Base-by-base conservation (phyloP, 1,140 invertebrate genomes). In the Drosophila tropicalis region DNA sequence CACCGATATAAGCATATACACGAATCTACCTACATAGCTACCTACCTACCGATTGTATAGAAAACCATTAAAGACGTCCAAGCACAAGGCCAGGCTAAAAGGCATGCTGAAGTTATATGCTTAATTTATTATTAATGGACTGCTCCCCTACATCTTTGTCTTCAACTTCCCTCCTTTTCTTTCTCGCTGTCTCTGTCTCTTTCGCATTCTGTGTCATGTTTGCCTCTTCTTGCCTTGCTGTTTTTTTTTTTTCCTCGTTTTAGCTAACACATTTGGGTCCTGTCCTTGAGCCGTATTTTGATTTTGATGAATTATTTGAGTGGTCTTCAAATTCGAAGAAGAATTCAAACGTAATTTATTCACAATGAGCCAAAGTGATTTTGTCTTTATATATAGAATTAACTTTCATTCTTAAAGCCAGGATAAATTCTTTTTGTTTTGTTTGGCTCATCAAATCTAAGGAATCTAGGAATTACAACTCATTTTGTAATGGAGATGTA, bases 61-160 rank as follows among this genome's bases (percentile, higher is more conserved):
- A 60, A 57, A 67, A 68, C 62, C 65, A 67, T 71, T 77, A 41
- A 73, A 60, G 40, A 44, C 22, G 29, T 58, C 47, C 12, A 51
- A 44, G 22, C 47, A 40, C 32, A 39, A 29, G 9, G 60, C 29
- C 36, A 32, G 5, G 41, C 47, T 51, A 63, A 56, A 62, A 41
- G 34, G 76, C 74, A 39, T 72, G 68, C 58, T 63, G 19, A 63
- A 72, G 44, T 61, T 79, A 86, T 79, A 79, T 82, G 71, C 70
- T 76, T 86, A 81, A 82, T 87, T 82, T 79, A 76, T 79, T 87
- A 86, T 87, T 82, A 79, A 86, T 86, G 79, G 66, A 58, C 61
- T 51, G 17, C 17, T 51, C 17, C 9, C 41, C 44, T 51, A 51
- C 44, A 51, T 22, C 44, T 17, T 39, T 34, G 29, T 47, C 47